Evolutionary conservation across 2,888 invertebrate genomes (phyloP), one percentile per base, ranked within the genome.

Genomic region (Protodeltote pygarga): DNA sequence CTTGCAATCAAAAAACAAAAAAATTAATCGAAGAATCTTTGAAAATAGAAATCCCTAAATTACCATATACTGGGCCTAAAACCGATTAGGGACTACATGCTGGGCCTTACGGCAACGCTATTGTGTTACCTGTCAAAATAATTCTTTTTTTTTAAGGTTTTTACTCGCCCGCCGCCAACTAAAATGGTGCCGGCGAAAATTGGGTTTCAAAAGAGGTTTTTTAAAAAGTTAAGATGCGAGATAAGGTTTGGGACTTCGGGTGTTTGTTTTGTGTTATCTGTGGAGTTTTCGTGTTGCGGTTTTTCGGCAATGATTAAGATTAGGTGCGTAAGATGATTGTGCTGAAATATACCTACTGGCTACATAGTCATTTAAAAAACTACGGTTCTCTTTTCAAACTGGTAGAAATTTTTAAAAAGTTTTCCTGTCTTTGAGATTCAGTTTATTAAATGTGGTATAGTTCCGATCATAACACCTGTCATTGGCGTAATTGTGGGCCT

Each of bases 101-200:
- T 61, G 81, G 81, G 81, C 84, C 85, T 52, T 52, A 60, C 68
- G 80, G 75, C 37, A 33, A 59, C 78, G 69, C 78, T 79, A 79
- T 83, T 80, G 82, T 84, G 81, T 83, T 81, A 81, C 67, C 87
- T 88, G 88, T 87, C 86, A 86, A 86, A 88, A 88, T 85, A 85
- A 52, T 52, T 85, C 84, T 77, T 78, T 79, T 83, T 83, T 79
- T 74, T 58, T 65, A 45, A 40, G 35, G 20, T 46, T 49, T 38
- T 31, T 44, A 54, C 29, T 35, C 32, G 34, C 34, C 20, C 33
- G 23, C 37, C 32, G 23, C 29, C 54, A 28, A 46, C 48, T 29
- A 53, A 61, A 58, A 65, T 58, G 52, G 67, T 51, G 58, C 34
- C 61, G 66, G 71, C 67, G 63, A 71, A 71, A 72, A 70, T 71